These are phyloP conservation scores for Rhamphomyia laevipes DNA, from an alignment of 2,888 invertebrate species.

Conservation along the genomic window DNA sequence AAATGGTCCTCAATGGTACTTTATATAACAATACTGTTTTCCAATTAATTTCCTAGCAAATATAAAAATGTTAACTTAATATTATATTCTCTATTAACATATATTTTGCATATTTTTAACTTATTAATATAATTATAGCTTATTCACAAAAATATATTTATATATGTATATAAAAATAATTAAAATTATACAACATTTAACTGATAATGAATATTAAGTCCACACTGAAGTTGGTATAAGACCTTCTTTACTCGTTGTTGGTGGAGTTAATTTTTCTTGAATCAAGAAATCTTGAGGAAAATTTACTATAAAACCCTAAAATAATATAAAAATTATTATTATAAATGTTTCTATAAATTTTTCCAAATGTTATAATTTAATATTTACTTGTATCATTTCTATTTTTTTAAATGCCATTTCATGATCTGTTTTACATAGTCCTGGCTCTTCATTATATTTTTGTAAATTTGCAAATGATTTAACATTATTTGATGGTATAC, in stretches of 20 bases:
- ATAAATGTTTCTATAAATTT: neutral
- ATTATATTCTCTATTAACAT: too few relatives aligned
- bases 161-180: slow-evolving; percentile 4
- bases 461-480: slow-evolving; percentile 65
- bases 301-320: slow-evolving; percentile 73
- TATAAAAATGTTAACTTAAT: too few relatives aligned
- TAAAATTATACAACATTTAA: slow-evolving; percentile 1
- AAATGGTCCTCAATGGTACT: too few relatives aligned
- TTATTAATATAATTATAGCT: neutral
- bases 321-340: slow-evolving; percentile 10
- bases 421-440: slow-evolving; percentile 62
- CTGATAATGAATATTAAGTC: slow-evolving; percentile 50
- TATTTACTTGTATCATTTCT: slow-evolving; percentile 55
- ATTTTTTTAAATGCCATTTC: slow-evolving; percentile 59
- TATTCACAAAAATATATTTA: slow-evolving; percentile 11
- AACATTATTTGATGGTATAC: slow-evolving; percentile 76
- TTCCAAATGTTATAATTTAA: neutral
- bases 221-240: slow-evolving; percentile 87
- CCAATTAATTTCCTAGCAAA: too few relatives aligned
- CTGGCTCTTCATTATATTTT: slow-evolving; percentile 60
- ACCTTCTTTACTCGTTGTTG: slow-evolving; percentile 74
- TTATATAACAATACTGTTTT: too few relatives aligned
- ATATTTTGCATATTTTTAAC: slow-evolving; percentile 10
- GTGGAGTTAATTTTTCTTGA: slow-evolving; percentile 74
- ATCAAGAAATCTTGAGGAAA: slow-evolving; percentile 83